Base-by-base conservation (phyloP, 2,797 vertebrate genomes). In the Acanthiza pusilla region DNA sequence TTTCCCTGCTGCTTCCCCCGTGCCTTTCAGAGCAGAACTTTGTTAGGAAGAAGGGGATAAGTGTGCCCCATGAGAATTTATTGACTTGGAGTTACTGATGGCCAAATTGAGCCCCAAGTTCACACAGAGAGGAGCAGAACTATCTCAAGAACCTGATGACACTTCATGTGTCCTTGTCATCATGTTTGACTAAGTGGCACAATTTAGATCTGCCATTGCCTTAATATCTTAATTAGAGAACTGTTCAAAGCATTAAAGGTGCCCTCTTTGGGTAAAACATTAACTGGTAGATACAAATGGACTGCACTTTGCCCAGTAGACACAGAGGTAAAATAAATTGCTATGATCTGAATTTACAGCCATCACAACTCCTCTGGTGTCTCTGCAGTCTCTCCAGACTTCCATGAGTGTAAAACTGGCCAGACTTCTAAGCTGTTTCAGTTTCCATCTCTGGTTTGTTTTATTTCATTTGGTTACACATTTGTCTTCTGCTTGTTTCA, bases 211-310 rank as follows among this genome's bases (percentile, higher is more conserved):
- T 76, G 51, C 23, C 29, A 61, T 83, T 94, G 67, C 43, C 48
- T 72, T 71, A 62, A 10, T 91, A 95, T 93, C 96, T 97, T 97
- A 98, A 97, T 97, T 93, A 91, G 89, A 96, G 71, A 96, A 66
- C 38, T 70, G 15, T 75, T 78, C 8, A 77, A 60, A 80, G 57
- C 62, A 72, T 80, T 89, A 85, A 91, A 96, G 42, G 73, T 96
- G 86, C 88, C 27, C 77, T 95, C 40, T 75, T 45, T 43, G 81
- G 50, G 73, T 95, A 43, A 96, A 96, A 92, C 19, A 96, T 97
- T 97, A 96, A 97, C 73, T 87, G 63, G 9, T 60, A 60, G n/a
- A 40, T 76, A 89, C 1, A 73, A 80, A 79, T 27, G 21, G 13
- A 50, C 81, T 61, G 81, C 91, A 73, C 42, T 85, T 73, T 54